A percentile compares a stretch with the other conserved stretches of the same genome.
These are phyloP conservation scores for Palythoa grandiflora DNA, from an alignment of 92 coral and sea anemone species.

Conservation along the genomic window DNA sequence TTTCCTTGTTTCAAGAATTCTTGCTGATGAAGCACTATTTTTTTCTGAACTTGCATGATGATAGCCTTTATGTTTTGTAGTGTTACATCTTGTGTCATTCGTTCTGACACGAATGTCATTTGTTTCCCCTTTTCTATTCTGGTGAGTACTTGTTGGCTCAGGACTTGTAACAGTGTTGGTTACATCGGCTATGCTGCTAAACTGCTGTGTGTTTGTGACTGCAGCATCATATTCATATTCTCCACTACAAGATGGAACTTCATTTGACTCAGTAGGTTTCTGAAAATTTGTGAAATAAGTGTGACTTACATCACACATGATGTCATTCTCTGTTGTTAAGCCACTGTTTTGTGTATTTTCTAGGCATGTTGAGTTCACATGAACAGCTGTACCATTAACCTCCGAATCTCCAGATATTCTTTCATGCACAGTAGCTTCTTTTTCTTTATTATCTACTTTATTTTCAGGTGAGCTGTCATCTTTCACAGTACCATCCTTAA, in stretches of 20 bases:
- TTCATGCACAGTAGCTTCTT: background rate
- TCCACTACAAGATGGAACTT: background rate
- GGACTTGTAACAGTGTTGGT: background rate
- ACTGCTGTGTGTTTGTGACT: background rate
- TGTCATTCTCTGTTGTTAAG: background rate
- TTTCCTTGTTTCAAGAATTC: slow-evolving; percentile 25
- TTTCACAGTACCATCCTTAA: slow-evolving; percentile 8
- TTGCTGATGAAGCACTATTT: background rate
- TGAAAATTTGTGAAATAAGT: background rate
- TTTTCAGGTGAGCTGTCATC: slow-evolving; percentile 23
- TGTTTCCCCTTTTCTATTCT: background rate
- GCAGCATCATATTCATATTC: background rate
- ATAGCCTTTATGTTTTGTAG: background rate
- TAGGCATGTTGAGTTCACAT: background rate
- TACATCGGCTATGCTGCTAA: background rate
- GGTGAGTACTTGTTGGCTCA: background rate
- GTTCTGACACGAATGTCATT: background rate
- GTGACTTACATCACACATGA: background rate
- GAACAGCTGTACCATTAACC: background rate
- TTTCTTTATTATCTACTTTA: background rate
- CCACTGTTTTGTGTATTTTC: slow-evolving; percentile 5
- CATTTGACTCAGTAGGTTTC: background rate
- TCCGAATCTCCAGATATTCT: background rate
- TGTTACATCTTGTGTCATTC: background rate
- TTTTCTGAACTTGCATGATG: background rate